These are phyloP conservation scores for Ovibos moschatus DNA, from an alignment of 2,113 vertebrate genomes.

Conservation along the genomic window DNA sequence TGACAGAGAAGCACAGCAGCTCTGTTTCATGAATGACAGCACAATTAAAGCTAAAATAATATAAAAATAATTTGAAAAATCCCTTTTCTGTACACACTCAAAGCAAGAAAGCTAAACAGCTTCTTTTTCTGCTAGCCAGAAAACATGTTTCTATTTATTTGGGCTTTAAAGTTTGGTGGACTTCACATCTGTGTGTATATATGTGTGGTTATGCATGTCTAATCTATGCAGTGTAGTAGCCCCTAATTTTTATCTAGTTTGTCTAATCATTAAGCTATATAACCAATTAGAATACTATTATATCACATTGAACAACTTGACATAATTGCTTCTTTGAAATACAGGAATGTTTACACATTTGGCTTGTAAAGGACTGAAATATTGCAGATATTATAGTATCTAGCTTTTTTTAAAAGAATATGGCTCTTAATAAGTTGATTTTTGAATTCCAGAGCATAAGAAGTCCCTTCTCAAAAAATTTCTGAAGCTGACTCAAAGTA, in stretches of 20 bases:
- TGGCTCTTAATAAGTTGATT: slow-evolving; percentile 85
- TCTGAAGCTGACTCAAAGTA: slow-evolving; percentile 79
- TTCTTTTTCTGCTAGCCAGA: slow-evolving; percentile 81
- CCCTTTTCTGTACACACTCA: slow-evolving; percentile 81
- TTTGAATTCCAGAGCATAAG: slow-evolving; percentile 81
- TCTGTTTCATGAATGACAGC: slow-evolving; percentile 83
- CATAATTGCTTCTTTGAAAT: slow-evolving; percentile 84
- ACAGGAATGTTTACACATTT: slow-evolving; percentile 85
- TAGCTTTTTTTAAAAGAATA: slow-evolving; percentile 82
- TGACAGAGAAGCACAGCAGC: slow-evolving; percentile 81
- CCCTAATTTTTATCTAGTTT: slow-evolving; percentile 80
- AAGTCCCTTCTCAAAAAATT: slow-evolving; percentile 68
- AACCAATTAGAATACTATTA: slow-evolving; percentile 84
- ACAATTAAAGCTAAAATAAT: slow-evolving; percentile 85
- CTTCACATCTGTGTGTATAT: slow-evolving; percentile 71
- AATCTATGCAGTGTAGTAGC: slow-evolving; percentile 76
- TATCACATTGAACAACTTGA: slow-evolving; percentile 87
- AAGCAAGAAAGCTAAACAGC: slow-evolving; percentile 80
- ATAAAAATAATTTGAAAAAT: slow-evolving; percentile 74
- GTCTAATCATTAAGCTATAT: slow-evolving; percentile 84
- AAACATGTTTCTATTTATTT: slow-evolving; percentile 79
- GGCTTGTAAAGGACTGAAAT: slow-evolving; percentile 86
- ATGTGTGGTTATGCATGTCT: slow-evolving; percentile 65
- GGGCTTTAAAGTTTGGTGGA: slow-evolving; percentile 69
- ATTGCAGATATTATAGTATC: slow-evolving; percentile 83